These are phyloP conservation scores for Hiodon tergisus DNA, from an alignment of 2,113 vertebrate species.

Conservation along the genomic window DNA sequence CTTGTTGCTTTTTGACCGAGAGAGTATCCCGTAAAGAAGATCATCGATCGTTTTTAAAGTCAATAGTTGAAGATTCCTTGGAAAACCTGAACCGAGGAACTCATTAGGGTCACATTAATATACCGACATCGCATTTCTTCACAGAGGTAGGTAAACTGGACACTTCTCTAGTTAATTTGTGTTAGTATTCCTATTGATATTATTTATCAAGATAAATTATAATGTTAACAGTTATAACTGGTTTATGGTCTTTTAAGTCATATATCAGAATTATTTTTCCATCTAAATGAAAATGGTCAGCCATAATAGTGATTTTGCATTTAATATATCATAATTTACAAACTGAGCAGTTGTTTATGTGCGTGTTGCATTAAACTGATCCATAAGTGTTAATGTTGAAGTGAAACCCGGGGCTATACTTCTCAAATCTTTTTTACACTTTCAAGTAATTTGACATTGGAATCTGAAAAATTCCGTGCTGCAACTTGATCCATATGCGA, in stretches of 20 bases:
- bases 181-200: not conserved
- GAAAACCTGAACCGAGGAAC: constrained; percentile 7
- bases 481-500: constrained; percentile 86
- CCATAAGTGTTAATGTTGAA: constrained; percentile 37
- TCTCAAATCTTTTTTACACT: constrained; percentile 64
- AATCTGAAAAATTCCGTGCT: constrained; percentile 82
- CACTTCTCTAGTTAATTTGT: not conserved
- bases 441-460: constrained; percentile 84
- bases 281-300: too few species aligned
- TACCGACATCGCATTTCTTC: not conserved
- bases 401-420: constrained; percentile 32
- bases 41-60: constrained; percentile 14
- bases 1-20: constrained; percentile 27
- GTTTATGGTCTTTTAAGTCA: not conserved
- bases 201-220: not conserved
- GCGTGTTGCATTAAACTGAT: not conserved
- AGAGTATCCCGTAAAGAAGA: constrained; percentile 22
- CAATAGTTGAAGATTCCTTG: constrained; percentile 21
- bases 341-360: not conserved
- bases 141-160: not conserved
- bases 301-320: too few species aligned
- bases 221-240: not conserved
- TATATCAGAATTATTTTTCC: not conserved
- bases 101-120: not conserved
- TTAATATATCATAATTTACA: too few species aligned